Base-by-base conservation (phyloP, 2,888 invertebrate species). In the Protophormia terraenovae region DNA sequence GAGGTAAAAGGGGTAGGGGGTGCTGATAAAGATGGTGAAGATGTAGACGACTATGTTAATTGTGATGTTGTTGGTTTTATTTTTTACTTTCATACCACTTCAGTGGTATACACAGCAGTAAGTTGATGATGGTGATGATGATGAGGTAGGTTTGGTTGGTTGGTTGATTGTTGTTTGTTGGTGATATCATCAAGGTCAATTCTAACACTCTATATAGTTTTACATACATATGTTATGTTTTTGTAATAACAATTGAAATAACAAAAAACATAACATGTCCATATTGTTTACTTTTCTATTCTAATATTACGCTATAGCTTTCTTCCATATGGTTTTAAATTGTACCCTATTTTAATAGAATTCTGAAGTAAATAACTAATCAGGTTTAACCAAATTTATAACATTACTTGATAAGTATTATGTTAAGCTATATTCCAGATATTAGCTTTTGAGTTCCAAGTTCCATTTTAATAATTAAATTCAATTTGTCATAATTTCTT, bases 121-220 rank as follows among this genome's bases (percentile, higher is more conserved):
- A 22, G 14, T 16, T 29, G 47, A 24, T 50, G 19, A n/a, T 16
- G 53, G 19, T 50, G 60, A 55, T 24, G 45, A 10, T 58, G 29
- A 35, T 45, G 32, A 60, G 38, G 29, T 41, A 12, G n/a, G n/a
- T n/a, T n/a, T n/a, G n/a, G n/a, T n/a, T n/a, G n/a, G n/a, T n/a
- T n/a, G n/a, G n/a, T 45, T 24, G 66, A 45, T 41, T 14, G 3
- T 50, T 73, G 64, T 38, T 66, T 19, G 38, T 19, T 79, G 71
- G 55, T 86, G 75, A 85, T 80, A 85, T 85, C 81, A 72, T 85
- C 85, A 87, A 87, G 86, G 86, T 72, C 81, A 71, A 24, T 14
- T 29, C 16, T 45, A 66, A 64, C 53, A 58, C 55, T 58, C 5
- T 35, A 60, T 67, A n/a, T n/a, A n/a, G 50, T 16, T 22, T 47